Conservation (phyloP, 2,113 vertebrate genomes). For the Sinocyclocheilus grahami region DNA sequence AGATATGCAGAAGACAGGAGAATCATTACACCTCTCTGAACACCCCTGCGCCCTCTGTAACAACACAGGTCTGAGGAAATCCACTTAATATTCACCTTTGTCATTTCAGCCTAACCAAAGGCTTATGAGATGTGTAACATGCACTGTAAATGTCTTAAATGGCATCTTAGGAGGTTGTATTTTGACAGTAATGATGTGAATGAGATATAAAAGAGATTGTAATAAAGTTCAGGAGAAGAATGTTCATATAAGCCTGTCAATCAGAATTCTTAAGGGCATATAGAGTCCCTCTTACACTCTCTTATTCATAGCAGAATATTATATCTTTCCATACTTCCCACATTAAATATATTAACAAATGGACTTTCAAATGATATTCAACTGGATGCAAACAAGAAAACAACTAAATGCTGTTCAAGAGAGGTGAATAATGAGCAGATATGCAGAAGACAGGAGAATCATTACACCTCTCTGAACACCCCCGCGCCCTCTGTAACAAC, state of each 20-base stretch:
- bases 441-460: constrained; percentile 26
- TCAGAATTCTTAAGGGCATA: constrained; percentile 8
- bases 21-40: constrained; percentile 14
- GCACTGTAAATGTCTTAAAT: neutral
- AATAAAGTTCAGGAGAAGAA: constrained; percentile 29
- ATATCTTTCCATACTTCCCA: neutral
- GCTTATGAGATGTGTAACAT: neutral
- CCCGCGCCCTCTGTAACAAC: neutral
- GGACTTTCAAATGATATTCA: too few relatives aligned
- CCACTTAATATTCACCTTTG: constrained; percentile 8
- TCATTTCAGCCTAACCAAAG: constrained; percentile 9
- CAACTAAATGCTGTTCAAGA: too few relatives aligned
- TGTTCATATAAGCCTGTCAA: constrained; percentile 1
- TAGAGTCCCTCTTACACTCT: neutral
- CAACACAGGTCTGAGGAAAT: constrained; percentile 1
- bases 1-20: constrained; percentile 32
- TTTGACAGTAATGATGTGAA: constrained; percentile 34
- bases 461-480: constrained; percentile 18
- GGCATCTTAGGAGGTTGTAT: neutral
- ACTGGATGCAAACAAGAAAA: too few relatives aligned
- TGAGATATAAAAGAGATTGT: neutral
- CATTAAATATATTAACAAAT: too few relatives aligned
- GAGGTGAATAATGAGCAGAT: constrained; percentile 31
- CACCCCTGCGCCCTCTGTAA: neutral
- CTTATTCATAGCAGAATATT: neutral